These are phyloP conservation scores for Larimichthys crocea DNA, from an alignment of 2,113 vertebrate species.

Conservation along the genomic window DNA sequence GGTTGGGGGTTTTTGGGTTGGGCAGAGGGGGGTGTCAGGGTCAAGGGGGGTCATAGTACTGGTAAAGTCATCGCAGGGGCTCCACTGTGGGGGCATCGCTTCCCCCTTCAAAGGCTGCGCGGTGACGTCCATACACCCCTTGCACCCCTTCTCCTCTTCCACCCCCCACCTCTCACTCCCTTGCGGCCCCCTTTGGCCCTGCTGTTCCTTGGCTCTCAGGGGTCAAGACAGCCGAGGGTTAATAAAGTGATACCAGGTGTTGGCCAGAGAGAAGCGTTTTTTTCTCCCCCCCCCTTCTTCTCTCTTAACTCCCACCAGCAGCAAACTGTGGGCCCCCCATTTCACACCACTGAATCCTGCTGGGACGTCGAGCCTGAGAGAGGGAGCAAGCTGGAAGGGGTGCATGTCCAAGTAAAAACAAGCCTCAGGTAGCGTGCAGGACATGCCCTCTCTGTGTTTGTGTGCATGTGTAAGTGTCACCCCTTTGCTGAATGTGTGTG, in stretches of 20 bases:
- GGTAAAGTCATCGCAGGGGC: slow-evolving; percentile 86
- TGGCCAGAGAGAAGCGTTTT: slow-evolving; percentile 68
- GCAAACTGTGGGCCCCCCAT: slow-evolving; percentile 72
- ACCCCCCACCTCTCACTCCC: slow-evolving; percentile 53
- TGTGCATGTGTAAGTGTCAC: slow-evolving; percentile 40
- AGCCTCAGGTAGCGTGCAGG: slow-evolving; percentile 50
- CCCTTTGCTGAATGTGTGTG: slow-evolving; percentile 35
- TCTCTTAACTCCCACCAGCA: slow-evolving; percentile 68
- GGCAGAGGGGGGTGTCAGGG: slow-evolving; percentile 63
- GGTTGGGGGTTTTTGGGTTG: slow-evolving; percentile 34
- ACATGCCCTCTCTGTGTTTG: slow-evolving; percentile 29
- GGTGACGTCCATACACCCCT: slow-evolving; percentile 74
- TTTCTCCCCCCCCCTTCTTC: slow-evolving; percentile 14
- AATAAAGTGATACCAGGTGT: slow-evolving; percentile 91
- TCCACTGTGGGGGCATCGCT: slow-evolving; percentile 77
- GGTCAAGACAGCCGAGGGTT: slow-evolving; percentile 84
- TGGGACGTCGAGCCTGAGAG: slow-evolving; percentile 57
- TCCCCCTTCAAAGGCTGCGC: slow-evolving; percentile 82
- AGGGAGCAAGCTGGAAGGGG: slow-evolving; percentile 35
- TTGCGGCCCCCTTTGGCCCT: slow-evolving; percentile 74
- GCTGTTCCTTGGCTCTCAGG: slow-evolving; percentile 78
- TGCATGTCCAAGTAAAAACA: slow-evolving; percentile 62
- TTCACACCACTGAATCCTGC: slow-evolving; percentile 77
- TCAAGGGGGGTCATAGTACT: slow-evolving; percentile 83
- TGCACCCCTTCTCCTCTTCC: slow-evolving; percentile 50